Conservation (phyloP, 2,888 invertebrate species). For the Heteromyza rotundicornis region DNA sequence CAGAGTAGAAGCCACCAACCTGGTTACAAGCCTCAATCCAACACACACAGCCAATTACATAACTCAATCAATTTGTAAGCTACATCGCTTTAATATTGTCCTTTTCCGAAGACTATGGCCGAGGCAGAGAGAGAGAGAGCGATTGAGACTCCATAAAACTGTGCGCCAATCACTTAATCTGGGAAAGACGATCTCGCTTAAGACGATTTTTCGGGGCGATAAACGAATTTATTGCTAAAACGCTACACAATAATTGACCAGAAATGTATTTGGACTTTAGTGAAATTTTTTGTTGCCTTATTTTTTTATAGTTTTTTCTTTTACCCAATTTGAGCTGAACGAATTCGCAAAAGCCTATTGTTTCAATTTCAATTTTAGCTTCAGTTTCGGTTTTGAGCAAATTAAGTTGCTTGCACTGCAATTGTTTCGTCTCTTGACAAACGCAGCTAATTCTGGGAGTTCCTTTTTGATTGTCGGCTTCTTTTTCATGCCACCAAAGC, state of each 20-base stretch:
- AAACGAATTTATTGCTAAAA: conserved; percentile 61
- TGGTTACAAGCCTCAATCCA: not conserved
- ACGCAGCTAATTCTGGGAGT: conserved; percentile 18
- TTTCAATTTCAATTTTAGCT: too few species aligned
- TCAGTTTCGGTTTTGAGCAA: conserved; percentile 32
- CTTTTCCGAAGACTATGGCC: too few species aligned
- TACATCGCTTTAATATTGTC: conserved; percentile 26
- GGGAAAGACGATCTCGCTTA: conserved; percentile 45
- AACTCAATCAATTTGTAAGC: conserved; percentile 58
- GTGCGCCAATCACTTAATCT: conserved; percentile 57
- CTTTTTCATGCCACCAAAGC: conserved; percentile 22
- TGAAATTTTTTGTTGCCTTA: not conserved
- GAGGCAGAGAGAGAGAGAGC: too few species aligned
- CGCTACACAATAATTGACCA: conserved; percentile 54
- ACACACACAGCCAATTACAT: conserved; percentile 51
- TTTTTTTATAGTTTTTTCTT: not conserved
- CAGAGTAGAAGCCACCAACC: not conserved
- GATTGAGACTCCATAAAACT: conserved; percentile 27
- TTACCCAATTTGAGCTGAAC: not conserved
- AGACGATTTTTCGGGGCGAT: conserved; percentile 57
- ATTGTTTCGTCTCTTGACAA: conserved; percentile 6
- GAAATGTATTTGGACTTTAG: too few species aligned
- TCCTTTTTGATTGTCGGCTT: conserved; percentile 17
- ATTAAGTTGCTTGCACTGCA: conserved; percentile 36
- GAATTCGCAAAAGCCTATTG: conserved; percentile 37